Base-by-base conservation (phyloP, 2,888 invertebrate genomes). In the Lithophane leautieri region DNA sequence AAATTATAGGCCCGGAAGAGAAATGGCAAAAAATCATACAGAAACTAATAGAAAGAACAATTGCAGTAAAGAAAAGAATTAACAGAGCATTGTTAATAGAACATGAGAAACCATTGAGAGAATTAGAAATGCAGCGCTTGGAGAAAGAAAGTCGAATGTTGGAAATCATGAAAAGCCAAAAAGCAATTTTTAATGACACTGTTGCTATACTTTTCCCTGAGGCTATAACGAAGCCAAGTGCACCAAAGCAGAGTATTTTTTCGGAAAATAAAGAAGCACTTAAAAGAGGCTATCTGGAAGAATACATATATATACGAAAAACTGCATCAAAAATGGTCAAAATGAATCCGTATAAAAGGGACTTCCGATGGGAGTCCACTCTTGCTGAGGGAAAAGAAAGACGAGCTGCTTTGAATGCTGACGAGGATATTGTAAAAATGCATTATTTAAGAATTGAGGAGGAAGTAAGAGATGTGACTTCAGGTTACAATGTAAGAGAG, bases 21-120 rank as follows among this genome's bases (percentile, higher is more conserved):
- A 96, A 97, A 84, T 97, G 97, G 97, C 97, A 97, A 85, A 96
- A 96, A 80, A 97, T 97, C 83, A 97, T 98, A 89, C 95, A 97
- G 66, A 97, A 97, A 83, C 96, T 97, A 1, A 97, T 98, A 90
- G 96, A 97, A 93, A 91, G 96, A 91, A 94, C 97, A 82, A 96
- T 98, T 90, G 93, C 97, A 58, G 97, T 97, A 7, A 97, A 97
- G 81, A 97, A 97, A 88, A 97, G 97, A 84, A 95, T 98, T 44
- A 97, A 97, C 73, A 96, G 96, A 82, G 97, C 97, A 40, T 97
- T 97, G 81, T 90, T 98, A 19, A 96, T 97, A 81, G 97, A 96
- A 86, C 96, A 97, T 61, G 97, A 97, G 82, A 97, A 97, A 86
- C 98, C 98, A 0, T 89, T 97, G 65, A 91, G 97, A 82, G 97